phyloP scores from a whole-genome alignment of 2,797 vertebrate genomes.

The Gallinago stenura region DNA sequence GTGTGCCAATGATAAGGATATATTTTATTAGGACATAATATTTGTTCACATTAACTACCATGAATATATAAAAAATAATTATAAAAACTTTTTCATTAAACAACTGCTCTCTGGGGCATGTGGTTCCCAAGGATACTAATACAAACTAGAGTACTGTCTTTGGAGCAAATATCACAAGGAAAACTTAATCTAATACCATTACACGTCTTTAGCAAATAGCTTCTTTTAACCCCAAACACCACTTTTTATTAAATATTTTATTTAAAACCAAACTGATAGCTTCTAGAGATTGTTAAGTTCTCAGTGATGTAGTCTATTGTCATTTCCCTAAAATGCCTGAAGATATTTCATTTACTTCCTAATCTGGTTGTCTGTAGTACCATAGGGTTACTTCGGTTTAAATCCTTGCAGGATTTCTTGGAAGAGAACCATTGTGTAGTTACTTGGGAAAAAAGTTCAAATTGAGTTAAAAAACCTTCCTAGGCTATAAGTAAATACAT shows the following conservation, averaged over 20 bases:
- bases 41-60: constrained; percentile 68
- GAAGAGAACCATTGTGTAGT: background rate
- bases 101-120: constrained; percentile 26
- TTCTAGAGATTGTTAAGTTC: background rate
- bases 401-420: background rate
- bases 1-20: constrained; percentile 70
- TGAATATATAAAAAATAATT: constrained; percentile 33
- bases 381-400: background rate
- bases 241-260: background rate
- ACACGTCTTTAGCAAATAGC: background rate
- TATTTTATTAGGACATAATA: constrained; percentile 74
- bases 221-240: background rate
- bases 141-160: background rate
- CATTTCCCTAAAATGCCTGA: background rate
- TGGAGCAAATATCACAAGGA: background rate
- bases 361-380: background rate
- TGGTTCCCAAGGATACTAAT: background rate
- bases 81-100: constrained; percentile 59
- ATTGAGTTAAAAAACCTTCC: background rate
- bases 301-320: background rate
- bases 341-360: background rate
- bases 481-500: background rate
- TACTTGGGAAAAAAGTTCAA: background rate
- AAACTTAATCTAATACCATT: background rate
- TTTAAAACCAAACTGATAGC: background rate